A percentile compares a stretch with the other conserved stretches of the same genome.
phyloP scores from a whole-genome alignment of 2,797 vertebrate genomes.

The Catharus ustulatus region DNA sequence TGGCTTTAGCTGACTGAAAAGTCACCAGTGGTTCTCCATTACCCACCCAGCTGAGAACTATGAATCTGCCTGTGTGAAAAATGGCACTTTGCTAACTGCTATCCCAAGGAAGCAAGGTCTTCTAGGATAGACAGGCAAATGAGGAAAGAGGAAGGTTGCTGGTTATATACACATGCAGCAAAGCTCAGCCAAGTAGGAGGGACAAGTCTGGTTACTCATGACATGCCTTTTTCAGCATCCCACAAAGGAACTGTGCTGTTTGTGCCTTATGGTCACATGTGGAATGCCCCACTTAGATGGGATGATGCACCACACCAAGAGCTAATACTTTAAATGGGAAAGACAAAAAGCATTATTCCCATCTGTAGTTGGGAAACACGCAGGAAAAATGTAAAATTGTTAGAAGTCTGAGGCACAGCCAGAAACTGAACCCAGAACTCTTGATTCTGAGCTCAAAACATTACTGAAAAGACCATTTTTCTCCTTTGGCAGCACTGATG shows the following conservation, averaged over 20 bases:
- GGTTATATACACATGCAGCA: background rate
- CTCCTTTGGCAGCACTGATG: background rate
- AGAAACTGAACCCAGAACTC: constrained; percentile 12
- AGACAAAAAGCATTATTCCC: background rate
- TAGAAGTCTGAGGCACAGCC: constrained; percentile 23
- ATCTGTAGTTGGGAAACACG: background rate
- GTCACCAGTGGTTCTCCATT: background rate
- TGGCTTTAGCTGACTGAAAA: background rate
- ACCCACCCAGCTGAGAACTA: background rate
- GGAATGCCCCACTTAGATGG: background rate
- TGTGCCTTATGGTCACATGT: background rate
- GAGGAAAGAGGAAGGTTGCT: background rate
- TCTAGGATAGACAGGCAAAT: background rate
- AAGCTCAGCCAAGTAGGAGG: background rate
- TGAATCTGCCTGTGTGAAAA: background rate
- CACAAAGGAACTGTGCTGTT: background rate
- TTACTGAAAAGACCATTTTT: background rate
- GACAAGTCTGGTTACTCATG: background rate
- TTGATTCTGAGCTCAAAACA: background rate
- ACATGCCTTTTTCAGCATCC: background rate
- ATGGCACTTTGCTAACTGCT: background rate
- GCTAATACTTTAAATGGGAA: background rate
- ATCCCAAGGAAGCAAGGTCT: background rate
- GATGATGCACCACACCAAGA: background rate
- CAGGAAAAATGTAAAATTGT: background rate